These are phyloP conservation scores for Megalonaias nervosa DNA, from an alignment of 1,140 invertebrate species.

Conservation along the genomic window DNA sequence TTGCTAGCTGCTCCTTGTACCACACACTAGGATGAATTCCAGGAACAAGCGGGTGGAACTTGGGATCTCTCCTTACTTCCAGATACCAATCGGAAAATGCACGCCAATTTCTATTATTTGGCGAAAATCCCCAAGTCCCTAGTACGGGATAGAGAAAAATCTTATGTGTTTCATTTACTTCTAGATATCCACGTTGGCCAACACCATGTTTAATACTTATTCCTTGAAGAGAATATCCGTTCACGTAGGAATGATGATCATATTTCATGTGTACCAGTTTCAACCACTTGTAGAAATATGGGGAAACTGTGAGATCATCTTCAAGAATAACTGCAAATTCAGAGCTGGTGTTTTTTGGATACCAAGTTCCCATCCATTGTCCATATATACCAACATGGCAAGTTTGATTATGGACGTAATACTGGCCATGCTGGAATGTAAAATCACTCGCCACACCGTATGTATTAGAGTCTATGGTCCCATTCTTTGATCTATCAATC, in stretches of 20 bases:
- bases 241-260: constrained; percentile 23
- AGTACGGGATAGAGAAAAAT: constrained; percentile 44
- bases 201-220: constrained; percentile 32
- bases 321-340: constrained; percentile 14
- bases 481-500: constrained; percentile 7
- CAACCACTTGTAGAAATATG: constrained; percentile 11
- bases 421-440: too few species aligned
- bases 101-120: constrained; percentile 41
- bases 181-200: too few species aligned
- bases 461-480: too few species aligned
- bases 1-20: constrained; percentile 23
- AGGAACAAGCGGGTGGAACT: constrained; percentile 42
- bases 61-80: neutral
- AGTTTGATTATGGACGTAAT: too few species aligned
- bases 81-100: constrained; percentile 49
- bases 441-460: too few species aligned
- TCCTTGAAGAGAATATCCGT: constrained; percentile 46
- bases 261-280: neutral
- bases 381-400: constrained; percentile 16
- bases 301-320: constrained; percentile 16
- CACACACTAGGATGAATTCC: constrained; percentile 33
- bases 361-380: constrained; percentile 18
- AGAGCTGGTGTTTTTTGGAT: neutral
- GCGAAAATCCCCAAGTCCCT: constrained; percentile 55
- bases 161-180: neutral